Conservation (phyloP, 2,113 vertebrate genomes). For the Lepus europaeus region DNA sequence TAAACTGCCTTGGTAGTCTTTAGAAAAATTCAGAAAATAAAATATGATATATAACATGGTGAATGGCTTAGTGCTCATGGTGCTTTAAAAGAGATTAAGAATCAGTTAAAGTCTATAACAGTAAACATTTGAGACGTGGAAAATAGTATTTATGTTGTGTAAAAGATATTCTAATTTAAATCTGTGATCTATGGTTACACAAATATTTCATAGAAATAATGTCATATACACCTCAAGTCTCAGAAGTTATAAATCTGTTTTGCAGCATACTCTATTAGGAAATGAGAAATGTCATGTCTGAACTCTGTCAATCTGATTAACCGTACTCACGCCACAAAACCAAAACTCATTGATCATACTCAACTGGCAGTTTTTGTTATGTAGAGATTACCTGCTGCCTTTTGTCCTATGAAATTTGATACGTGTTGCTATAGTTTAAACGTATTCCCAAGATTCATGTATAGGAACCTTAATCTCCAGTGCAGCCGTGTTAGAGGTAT, state of each 20-base stretch:
- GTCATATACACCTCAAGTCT: not conserved
- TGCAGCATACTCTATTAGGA: not conserved
- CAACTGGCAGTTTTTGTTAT: not conserved
- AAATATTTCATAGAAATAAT: not conserved
- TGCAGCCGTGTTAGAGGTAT: not conserved
- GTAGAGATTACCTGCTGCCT: not conserved
- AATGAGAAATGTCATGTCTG: not conserved
- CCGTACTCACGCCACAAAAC: not conserved
- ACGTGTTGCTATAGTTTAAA: not conserved
- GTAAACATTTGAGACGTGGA: not conserved
- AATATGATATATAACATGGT: not conserved
- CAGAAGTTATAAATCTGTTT: not conserved
- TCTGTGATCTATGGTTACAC: not conserved
- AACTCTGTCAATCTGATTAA: not conserved
- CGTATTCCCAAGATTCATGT: not conserved
- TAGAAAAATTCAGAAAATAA: conserved; percentile 40
- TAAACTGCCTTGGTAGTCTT: not conserved
- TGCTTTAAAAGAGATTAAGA: not conserved
- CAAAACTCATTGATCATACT: not conserved
- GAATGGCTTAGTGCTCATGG: not conserved
- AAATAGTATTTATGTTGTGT: not conserved
- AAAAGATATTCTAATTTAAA: conserved; percentile 18
- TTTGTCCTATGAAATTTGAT: not conserved
- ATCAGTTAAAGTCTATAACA: not conserved
- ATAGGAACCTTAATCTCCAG: not conserved